Evolutionary conservation across 2,113 vertebrate species (phyloP).

Genomic region (Spilogale gracilis): DNA sequence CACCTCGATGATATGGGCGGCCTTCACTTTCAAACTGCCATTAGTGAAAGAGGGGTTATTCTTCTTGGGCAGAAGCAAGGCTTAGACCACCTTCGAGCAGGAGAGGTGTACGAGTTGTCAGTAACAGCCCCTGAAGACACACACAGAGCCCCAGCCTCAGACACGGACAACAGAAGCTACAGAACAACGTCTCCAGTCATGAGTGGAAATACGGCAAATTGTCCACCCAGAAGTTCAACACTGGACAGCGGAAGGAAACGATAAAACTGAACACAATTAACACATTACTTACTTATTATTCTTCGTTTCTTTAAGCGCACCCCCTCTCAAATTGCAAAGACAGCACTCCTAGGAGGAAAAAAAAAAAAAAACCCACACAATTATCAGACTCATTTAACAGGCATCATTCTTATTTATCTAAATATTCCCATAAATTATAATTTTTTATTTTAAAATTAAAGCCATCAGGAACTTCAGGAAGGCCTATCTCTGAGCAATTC

Average conservation of each 20-base stretch:
- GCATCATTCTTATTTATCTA: not conserved
- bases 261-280: not conserved
- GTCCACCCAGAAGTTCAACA: not conserved
- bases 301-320: constrained; percentile 96
- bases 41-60: not conserved
- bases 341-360: constrained; percentile 93
- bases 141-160: not conserved
- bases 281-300: constrained; percentile 93
- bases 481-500: not conserved
- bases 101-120: not conserved
- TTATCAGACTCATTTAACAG: constrained; percentile 12
- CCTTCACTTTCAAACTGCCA: not conserved
- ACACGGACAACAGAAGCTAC: not conserved
- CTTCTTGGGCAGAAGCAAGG: not conserved
- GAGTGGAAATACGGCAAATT: not conserved
- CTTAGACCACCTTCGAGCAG: not conserved
- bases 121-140: not conserved
- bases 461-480: not conserved
- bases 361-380: constrained; percentile 42
- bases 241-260: constrained; percentile 4
- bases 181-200: not conserved
- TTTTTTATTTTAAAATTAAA: constrained; percentile 46
- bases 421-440: not conserved
- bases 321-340: constrained; percentile 98
- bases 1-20: not conserved